Evolutionary conservation across 2,888 invertebrate genomes (phyloP).

Genomic region (Synergus japonicus): DNA sequence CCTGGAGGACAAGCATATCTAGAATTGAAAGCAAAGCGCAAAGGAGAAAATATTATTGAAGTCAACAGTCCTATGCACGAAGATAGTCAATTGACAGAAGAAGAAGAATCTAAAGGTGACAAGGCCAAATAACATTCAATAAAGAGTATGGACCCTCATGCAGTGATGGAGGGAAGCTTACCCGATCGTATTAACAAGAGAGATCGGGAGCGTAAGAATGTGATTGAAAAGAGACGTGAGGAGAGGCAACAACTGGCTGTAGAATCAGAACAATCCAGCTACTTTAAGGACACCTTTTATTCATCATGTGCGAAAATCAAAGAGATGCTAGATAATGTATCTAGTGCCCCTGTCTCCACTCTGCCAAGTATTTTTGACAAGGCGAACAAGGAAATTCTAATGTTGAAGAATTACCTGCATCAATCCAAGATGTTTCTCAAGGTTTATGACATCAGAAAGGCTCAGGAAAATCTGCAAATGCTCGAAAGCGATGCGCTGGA

Average conservation of each 20-base stretch:
- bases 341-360: slow-evolving; percentile 78
- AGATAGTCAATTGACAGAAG: not conserved
- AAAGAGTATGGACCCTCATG: slow-evolving; percentile 61
- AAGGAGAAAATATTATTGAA: slow-evolving; percentile 7
- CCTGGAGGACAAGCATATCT: not conserved
- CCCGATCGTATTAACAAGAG: slow-evolving; percentile 78
- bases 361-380: slow-evolving; percentile 83
- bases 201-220: slow-evolving; percentile 83
- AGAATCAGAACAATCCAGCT: slow-evolving; percentile 84
- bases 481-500: slow-evolving; percentile 85
- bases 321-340: slow-evolving; percentile 78
- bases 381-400: slow-evolving; percentile 86
- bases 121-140: slow-evolving; percentile 58
- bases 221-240: slow-evolving; percentile 83
- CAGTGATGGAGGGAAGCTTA: slow-evolving; percentile 73
- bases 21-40: not conserved
- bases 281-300: slow-evolving; percentile 85
- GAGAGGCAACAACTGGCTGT: slow-evolving; percentile 82
- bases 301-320: slow-evolving; percentile 84
- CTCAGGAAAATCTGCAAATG: slow-evolving; percentile 85
- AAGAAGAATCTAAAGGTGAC: not conserved
- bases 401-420: slow-evolving; percentile 88
- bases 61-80: slow-evolving; percentile 18
- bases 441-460: slow-evolving; percentile 89
- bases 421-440: slow-evolving; percentile 89